These are phyloP conservation scores for Odontomyia ornata DNA, from an alignment of 2,888 invertebrate species.

Conservation along the genomic window DNA sequence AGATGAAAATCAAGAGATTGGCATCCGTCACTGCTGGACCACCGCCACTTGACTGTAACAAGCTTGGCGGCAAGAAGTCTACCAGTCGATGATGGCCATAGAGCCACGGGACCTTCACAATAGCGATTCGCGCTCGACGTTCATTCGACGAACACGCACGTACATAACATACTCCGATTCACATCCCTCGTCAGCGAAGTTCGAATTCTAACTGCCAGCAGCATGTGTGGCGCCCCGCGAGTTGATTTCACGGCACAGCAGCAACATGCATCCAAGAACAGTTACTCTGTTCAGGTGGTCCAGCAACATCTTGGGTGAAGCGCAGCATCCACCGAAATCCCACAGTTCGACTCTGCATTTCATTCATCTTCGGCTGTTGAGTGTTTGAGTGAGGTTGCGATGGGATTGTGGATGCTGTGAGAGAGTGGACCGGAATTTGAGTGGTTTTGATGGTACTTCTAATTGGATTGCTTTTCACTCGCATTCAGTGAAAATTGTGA, in stretches of 20 bases:
- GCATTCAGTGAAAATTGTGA: no score
- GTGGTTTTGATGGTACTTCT: neutral
- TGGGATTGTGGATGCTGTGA: neutral
- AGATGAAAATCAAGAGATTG: neutral
- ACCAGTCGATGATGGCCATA: constrained; percentile 35
- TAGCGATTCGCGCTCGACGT: constrained; percentile 21
- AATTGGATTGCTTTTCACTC: no score
- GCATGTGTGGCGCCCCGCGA: neutral
- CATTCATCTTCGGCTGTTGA: neutral
- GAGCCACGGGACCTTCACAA: constrained; percentile 7
- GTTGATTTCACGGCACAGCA: neutral
- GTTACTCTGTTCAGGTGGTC: constrained; percentile 9
- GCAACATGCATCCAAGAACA: constrained; percentile 12
- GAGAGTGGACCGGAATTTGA: constrained; percentile 2
- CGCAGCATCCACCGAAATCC: neutral
- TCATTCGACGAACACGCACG: constrained; percentile 14
- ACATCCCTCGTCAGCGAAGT: constrained; percentile 27
- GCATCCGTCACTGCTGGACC: neutral
- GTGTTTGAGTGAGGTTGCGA: neutral
- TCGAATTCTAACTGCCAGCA: constrained; percentile 36
- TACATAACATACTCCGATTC: neutral
- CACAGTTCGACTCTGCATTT: neutral
- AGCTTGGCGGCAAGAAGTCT: constrained; percentile 38
- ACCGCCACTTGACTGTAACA: constrained; percentile 5
- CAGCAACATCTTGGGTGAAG: neutral